Conservation (phyloP, 2,888 invertebrate species). For the Uloborus plumipes region DNA sequence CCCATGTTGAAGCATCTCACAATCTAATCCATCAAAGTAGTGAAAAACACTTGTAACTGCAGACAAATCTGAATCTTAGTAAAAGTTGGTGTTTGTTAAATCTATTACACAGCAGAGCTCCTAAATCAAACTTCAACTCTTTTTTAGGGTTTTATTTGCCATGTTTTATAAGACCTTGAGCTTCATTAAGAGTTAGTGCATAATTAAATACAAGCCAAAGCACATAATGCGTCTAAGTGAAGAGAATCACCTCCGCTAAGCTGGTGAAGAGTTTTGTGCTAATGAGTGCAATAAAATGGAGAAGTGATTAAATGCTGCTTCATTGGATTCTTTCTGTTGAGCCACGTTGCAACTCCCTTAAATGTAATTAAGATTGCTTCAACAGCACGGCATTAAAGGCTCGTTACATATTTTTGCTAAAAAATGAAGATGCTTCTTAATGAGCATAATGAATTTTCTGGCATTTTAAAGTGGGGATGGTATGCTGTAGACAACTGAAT, state of each 20-base stretch:
- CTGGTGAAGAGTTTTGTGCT: constrained; percentile 16
- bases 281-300: constrained; percentile 39
- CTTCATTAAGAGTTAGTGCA: constrained; percentile 10
- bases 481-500: neutral
- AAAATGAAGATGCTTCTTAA: neutral
- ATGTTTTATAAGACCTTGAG: neutral
- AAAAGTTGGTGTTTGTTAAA: no score
- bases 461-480: neutral
- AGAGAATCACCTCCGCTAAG: constrained; percentile 19
- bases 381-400: constrained; percentile 16
- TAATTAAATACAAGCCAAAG: constrained; percentile 21
- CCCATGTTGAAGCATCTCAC: no score
- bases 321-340: constrained; percentile 21
- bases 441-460: constrained; percentile 4
- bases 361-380: constrained; percentile 30
- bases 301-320: constrained; percentile 28
- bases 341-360: neutral
- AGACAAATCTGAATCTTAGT: no score
- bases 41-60: no score
- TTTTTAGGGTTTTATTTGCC: neutral
- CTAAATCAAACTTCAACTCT: no score
- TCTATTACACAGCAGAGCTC: no score
- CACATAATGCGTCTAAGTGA: constrained; percentile 17
- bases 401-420: constrained; percentile 16
- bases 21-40: no score